These are phyloP conservation scores for Pelagia noctiluca DNA, from an alignment of 30 jellyfish, hydroid and myxozoan species.

Conservation along the genomic window DNA sequence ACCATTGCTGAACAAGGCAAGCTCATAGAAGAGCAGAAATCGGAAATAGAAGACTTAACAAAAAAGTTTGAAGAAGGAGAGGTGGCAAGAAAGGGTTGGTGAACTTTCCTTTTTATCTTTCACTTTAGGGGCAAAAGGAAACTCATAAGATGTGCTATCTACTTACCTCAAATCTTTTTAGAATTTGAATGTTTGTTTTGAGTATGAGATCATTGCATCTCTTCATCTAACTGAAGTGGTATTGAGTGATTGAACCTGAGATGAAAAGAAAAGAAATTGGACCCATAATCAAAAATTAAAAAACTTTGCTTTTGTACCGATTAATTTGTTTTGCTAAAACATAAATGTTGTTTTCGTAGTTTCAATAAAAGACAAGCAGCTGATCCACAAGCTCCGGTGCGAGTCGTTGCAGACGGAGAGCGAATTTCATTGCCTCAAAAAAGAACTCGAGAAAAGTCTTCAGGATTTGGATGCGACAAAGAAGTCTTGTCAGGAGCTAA, in stretches of 20 bases:
- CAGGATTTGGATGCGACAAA: conserved; percentile 22
- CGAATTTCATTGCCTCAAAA: not conserved
- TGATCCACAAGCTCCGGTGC: conserved; percentile 60
- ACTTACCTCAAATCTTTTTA: not conserved
- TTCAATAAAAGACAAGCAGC: conserved; percentile 30
- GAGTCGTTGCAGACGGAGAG: conserved; percentile 32
- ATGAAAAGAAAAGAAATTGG: too few species aligned
- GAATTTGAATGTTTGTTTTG: not conserved
- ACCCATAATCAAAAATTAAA: too few species aligned
- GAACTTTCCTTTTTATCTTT: too few species aligned
- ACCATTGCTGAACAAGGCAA: not conserved
- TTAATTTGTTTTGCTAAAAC: not conserved
- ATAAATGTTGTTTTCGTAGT: conserved; percentile 17
- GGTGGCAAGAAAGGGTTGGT: not conserved
- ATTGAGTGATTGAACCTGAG: not conserved
- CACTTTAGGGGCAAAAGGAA: too few species aligned
- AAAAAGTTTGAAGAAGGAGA: conserved; percentile 23
- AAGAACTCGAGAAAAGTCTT: conserved; percentile 8
- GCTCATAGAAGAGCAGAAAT: conserved; percentile 6
- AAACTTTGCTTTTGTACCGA: not conserved
- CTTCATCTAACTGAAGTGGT: not conserved
- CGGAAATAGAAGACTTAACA: conserved; percentile 9
- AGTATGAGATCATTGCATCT: not conserved
- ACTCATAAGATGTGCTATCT: too few species aligned
- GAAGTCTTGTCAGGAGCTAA: conserved; percentile 35